These are phyloP conservation scores for Caenorhabditis uteleia DNA, from an alignment of 2,888 invertebrate genomes.

Conservation along the genomic window DNA sequence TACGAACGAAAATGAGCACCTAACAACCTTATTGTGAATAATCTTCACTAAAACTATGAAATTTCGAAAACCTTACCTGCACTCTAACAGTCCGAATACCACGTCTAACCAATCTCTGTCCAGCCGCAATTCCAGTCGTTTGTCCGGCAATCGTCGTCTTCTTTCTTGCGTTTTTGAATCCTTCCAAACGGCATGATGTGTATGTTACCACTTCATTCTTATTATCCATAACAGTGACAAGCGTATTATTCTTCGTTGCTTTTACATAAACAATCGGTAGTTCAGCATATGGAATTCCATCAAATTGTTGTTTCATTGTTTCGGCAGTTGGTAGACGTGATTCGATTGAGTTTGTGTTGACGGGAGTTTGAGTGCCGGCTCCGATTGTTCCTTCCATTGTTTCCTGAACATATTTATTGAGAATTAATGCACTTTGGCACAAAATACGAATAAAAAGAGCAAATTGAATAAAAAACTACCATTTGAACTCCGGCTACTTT, in stretches of 20 bases:
- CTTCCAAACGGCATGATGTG: conserved; percentile 79
- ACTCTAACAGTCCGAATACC: conserved; percentile 69
- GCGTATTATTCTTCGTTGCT: conserved; percentile 86
- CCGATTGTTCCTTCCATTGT: conserved; percentile 58
- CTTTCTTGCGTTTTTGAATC: conserved; percentile 91
- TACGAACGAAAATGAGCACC: too few species aligned
- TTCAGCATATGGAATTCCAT: conserved; percentile 71
- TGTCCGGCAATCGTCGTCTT: conserved; percentile 94
- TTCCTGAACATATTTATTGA: conserved; percentile 27
- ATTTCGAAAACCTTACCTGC: conserved; percentile 32
- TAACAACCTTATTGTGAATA: too few species aligned
- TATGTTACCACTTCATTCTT: conserved; percentile 69
- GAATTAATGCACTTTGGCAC: background rate
- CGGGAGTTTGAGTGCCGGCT: conserved; percentile 46
- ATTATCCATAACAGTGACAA: conserved; percentile 79
- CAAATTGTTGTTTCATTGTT: conserved; percentile 60
- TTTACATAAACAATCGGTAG: conserved; percentile 84
- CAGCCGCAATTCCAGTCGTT: conserved; percentile 84
- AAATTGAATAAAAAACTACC: conserved; percentile 7
- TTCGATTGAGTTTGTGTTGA: conserved; percentile 57
- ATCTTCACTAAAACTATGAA: too few species aligned
- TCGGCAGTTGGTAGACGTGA: conserved; percentile 59
- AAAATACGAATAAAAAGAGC: background rate
- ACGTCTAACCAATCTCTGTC: conserved; percentile 71
- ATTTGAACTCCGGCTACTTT: conserved; percentile 18